Conservation (phyloP, 1,140 invertebrate genomes). For the Hyposmocoma kahamanoa region DNA sequence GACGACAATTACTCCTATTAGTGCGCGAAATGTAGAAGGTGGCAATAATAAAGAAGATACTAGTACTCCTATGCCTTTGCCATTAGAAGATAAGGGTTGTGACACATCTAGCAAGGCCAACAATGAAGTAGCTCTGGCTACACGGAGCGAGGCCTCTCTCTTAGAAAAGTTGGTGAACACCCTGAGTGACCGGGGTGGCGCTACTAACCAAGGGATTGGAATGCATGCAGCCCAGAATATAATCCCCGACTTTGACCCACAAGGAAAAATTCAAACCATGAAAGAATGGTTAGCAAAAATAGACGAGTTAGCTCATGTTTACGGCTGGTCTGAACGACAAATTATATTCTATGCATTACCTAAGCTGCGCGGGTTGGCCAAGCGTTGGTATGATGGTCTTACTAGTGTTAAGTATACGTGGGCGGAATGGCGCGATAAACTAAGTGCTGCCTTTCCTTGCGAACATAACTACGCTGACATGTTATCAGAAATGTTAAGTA, state of each 20-base stretch:
- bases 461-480: slow-evolving; percentile 6
- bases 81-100: too few relatives aligned
- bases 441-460: slow-evolving; percentile 1
- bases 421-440: slow-evolving; percentile 5
- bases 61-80: too few relatives aligned
- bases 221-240: too few relatives aligned
- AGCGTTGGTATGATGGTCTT: slow-evolving; percentile 9
- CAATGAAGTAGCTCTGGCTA: too few relatives aligned
- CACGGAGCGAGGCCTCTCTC: too few relatives aligned
- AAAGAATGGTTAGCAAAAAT: slow-evolving; percentile 10
- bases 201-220: too few relatives aligned
- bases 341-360: slow-evolving; percentile 7
- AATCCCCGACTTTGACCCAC: slow-evolving; percentile 6
- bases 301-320: slow-evolving; percentile 5
- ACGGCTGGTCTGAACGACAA: slow-evolving; percentile 7
- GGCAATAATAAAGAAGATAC: too few relatives aligned
- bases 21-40: too few relatives aligned
- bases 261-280: slow-evolving; percentile 5
- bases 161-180: too few relatives aligned
- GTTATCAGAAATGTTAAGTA: slow-evolving; percentile 4
- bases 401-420: slow-evolving; percentile 9
- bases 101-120: too few relatives aligned
- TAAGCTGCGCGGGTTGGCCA: slow-evolving; percentile 1
- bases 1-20: too few relatives aligned
- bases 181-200: too few relatives aligned